Evolutionary conservation across 2,888 invertebrate genomes (phyloP), one percentile per base, ranked within the genome.

Genomic region (Sarcophaga rosellei): DNA sequence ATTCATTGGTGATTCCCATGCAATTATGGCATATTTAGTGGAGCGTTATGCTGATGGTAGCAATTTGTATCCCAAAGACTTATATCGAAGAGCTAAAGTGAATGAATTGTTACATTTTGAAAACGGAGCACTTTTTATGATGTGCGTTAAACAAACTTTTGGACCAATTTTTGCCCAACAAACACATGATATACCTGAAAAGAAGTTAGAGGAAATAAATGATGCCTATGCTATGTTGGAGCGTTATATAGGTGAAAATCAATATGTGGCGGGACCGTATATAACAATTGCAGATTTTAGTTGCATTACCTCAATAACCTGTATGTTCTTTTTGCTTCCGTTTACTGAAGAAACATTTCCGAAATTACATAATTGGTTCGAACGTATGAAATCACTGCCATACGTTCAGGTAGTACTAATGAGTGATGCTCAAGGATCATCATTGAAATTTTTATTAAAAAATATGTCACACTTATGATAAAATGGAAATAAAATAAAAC

Each of bases 81-180:
- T 87, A 17, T 78, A 81, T 25, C 76, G 87, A 75, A 86, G 89
- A 12, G 90, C 90, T 12, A 59, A 87, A 21, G 88, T 89, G 4
- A 88, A 90, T 80, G 89, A 90, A 62, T 78, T 89, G 1, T 70
- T 90, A 35, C 88, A 89, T 88, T 90, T 89, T 72, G 89, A 90
- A 68, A 78, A 88, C 11, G 88, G 89, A 21, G 85, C 88, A 8
- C 73, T 90, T 5, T 90, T 89, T 85, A 35, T 79, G 2, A 69
- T 75, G 6, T 72, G 70, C 70, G 78, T 78, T 3, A 47, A 70
- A 23, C 47, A 66, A 21, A 69, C 63, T 23, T 70, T 25, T 62
- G 45, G 61, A 20, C 78, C 78, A 6, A 47, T 78, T 5, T 70
- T 78, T n/a, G 53, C 45, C 4, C 25, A 69, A 47, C 25, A 44